phyloP scores from a whole-genome alignment of 2,888 invertebrate genomes.

The Agapostemon virescens region DNA sequence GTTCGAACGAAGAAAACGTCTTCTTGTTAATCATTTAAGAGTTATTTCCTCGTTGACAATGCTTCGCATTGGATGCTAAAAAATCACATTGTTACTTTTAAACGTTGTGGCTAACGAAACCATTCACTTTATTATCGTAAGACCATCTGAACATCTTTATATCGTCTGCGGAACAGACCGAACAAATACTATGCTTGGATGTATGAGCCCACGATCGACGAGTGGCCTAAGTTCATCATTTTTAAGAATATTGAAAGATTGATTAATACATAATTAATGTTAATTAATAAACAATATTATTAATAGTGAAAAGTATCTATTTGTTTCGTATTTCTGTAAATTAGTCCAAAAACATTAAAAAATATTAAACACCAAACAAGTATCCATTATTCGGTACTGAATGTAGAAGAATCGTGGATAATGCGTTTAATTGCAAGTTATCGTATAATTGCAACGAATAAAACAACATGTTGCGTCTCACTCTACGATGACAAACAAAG shows the following conservation, averaged over 20 bases:
- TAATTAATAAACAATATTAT: not conserved
- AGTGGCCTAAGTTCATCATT: conserved; percentile 7
- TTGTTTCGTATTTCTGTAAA: not conserved
- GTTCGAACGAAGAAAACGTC: not conserved
- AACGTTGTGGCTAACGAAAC: conserved; percentile 20
- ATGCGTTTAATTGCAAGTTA: no score
- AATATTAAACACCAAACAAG: no score
- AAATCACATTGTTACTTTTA: conserved; percentile 34
- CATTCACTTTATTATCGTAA: not conserved
- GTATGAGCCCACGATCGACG: not conserved
- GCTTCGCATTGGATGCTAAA: conserved; percentile 22
- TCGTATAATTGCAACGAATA: no score
- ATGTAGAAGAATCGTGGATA: no score
- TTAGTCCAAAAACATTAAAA: no score
- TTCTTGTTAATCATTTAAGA: conserved; percentile 35
- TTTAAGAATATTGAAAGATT: not conserved
- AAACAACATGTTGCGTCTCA: no score
- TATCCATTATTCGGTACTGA: no score
- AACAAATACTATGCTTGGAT: not conserved
- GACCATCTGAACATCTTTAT: not conserved
- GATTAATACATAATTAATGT: not conserved
- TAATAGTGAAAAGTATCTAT: not conserved
- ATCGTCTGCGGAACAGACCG: not conserved
- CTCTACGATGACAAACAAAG: no score
- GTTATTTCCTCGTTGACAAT: conserved; percentile 21